Evolutionary conservation across 2,113 vertebrate species (phyloP).

Genomic region (Morone chrysops): DNA sequence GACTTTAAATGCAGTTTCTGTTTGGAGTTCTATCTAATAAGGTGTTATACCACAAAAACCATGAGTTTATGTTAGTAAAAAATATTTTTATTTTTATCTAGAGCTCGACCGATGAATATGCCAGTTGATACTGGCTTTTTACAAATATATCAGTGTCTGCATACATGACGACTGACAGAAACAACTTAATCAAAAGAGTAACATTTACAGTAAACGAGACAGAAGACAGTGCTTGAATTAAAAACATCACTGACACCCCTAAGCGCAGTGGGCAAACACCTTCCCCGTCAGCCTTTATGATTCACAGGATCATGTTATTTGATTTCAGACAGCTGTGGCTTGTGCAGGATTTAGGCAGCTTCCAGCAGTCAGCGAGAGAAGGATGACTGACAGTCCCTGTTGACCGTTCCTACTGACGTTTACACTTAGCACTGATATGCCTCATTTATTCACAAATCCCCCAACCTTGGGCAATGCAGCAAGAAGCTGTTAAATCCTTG

Average conservation of each 20-base stretch:
- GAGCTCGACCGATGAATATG: not conserved
- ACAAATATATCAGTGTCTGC: not conserved
- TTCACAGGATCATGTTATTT: constrained; percentile 36
- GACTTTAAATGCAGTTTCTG: not conserved
- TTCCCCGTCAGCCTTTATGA: not conserved
- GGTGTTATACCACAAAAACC: not conserved
- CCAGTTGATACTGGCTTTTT: not conserved
- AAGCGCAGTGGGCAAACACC: not conserved
- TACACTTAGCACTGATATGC: constrained; percentile 28
- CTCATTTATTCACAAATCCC: constrained; percentile 63
- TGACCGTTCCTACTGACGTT: constrained; percentile 25
- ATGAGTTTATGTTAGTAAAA: not conserved
- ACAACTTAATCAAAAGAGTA: not conserved
- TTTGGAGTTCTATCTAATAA: not conserved
- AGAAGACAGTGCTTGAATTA: not conserved
- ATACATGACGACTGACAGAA: not conserved
- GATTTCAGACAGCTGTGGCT: constrained; percentile 28
- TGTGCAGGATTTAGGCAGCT: constrained; percentile 32
- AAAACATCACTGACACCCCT: not conserved
- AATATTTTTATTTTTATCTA: not conserved
- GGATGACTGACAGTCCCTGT: constrained; percentile 25
- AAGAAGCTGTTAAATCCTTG: constrained; percentile 43
- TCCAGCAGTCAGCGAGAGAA: constrained; percentile 14
- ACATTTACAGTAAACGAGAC: too few relatives aligned
- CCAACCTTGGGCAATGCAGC: constrained; percentile 31